Base-by-base conservation (phyloP, 1,140 invertebrate species). In the Chlorops oryzae region DNA sequence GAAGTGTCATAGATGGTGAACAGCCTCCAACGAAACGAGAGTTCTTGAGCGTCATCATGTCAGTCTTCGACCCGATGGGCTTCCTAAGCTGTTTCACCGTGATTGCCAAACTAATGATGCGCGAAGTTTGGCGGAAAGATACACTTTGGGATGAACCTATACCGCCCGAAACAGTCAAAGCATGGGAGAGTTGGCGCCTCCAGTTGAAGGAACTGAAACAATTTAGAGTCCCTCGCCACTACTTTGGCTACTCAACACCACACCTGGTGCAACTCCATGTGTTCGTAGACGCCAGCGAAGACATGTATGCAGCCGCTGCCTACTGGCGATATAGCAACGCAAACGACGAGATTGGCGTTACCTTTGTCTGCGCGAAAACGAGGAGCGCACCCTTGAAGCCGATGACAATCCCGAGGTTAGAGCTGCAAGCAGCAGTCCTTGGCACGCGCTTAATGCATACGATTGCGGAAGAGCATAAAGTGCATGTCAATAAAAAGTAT, bases 371-470 rank as follows among this genome's bases (percentile, higher is more conserved):
- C 5, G 51, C 55, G 15, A 73, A 71, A 46, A 42, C 59, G 1
- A 49, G 58, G 41, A 68, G 73, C 1, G 57, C 72, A 0, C 70
- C 70, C 6, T 3, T 70, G 7, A 65, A 66, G 39, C 23, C 42
- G 3, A 23, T 63, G 5, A 63, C 65, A 2, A 64, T 73, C 20
- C 72, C 73, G 0, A 47, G 67, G n/a, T 46, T 75, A 2, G 73
- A 76, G 47, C 50, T 75, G 2, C 58, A 68, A 38, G 73, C 65
- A 3, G 72, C 72, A 1, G 35, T 72, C 0, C 37, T 73, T 13
- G 65, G 59, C 3, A 51, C 52, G 3, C 54, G 64, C 25, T n/a
- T 75, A 6, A 55, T 55, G 2, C 18, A 6, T 6, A 44, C 42
- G n/a, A 44, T 44, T 13, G 21, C 25, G 32, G 15, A 44, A 5